These are phyloP conservation scores for Sander lucioperca DNA, from an alignment of 2,113 vertebrate species.

Conservation along the genomic window DNA sequence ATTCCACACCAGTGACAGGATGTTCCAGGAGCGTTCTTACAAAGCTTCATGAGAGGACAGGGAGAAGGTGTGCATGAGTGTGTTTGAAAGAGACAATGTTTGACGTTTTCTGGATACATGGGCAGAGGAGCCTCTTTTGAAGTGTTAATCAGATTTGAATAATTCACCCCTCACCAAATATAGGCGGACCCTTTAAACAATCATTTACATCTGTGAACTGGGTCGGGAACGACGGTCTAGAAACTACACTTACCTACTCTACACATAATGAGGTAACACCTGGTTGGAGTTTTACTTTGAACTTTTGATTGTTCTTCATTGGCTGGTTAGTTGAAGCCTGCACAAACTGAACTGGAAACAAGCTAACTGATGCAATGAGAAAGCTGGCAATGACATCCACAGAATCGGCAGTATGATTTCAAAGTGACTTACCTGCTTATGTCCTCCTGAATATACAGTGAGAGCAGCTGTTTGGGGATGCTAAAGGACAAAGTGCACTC, in stretches of 20 bases:
- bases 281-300: constrained; percentile 22
- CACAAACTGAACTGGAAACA: background rate
- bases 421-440: constrained; percentile 88
- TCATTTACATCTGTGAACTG: constrained; percentile 56
- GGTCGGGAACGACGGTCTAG: background rate
- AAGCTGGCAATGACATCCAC: constrained; percentile 1
- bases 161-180: constrained; percentile 72
- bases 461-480: constrained; percentile 94
- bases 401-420: background rate
- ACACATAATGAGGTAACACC: constrained; percentile 21
- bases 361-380: constrained; percentile 6
- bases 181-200: constrained; percentile 62
- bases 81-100: constrained; percentile 30
- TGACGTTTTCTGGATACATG: constrained; percentile 29
- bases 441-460: constrained; percentile 95
- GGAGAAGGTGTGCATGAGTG: constrained; percentile 12
- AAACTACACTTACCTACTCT: constrained; percentile 23
- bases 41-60: background rate
- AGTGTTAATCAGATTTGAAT: constrained; percentile 80
- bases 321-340: background rate
- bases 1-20: background rate
- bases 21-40: background rate
- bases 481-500: constrained; percentile 95
- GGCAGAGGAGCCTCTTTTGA: constrained; percentile 67
- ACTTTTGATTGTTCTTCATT: constrained; percentile 18